A percentile compares a stretch with the other conserved stretches of the same genome.
Conservation (phyloP, 2,113 vertebrate species). For the Prionailurus bengalensis region DNA sequence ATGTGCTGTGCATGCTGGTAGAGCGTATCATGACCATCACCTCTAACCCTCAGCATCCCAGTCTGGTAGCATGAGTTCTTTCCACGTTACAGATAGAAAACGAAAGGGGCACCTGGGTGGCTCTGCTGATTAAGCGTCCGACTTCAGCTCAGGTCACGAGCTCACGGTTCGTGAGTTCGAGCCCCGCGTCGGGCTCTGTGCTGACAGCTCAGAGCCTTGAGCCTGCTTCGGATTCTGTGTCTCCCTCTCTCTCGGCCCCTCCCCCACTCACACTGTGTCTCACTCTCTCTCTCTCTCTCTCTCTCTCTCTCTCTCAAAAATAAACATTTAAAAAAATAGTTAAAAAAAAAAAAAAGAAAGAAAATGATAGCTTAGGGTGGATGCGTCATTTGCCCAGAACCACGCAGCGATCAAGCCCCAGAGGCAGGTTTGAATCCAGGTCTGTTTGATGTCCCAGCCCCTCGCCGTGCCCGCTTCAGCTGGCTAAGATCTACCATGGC, state of each 20-base stretch:
- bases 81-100: background rate
- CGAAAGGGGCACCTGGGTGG: background rate
- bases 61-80: background rate
- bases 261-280: too few relatives aligned
- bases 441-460: background rate
- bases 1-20: background rate
- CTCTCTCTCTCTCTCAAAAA: too few relatives aligned
- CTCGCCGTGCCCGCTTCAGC: background rate
- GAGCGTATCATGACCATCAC: background rate
- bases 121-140: too few relatives aligned
- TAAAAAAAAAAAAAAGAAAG: background rate
- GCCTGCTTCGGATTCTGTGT: too few relatives aligned
- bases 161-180: too few relatives aligned
- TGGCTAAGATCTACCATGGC: background rate
- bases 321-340: too few relatives aligned
- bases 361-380: background rate
- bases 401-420: background rate
- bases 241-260: too few relatives aligned
- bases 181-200: too few relatives aligned
- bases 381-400: background rate
- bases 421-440: slow-evolving; percentile 2
- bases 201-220: too few relatives aligned
- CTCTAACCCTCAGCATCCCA: background rate
- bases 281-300: too few relatives aligned
- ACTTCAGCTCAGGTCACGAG: too few relatives aligned